Conservation (phyloP, 2,113 vertebrate species). For the Microtus richardsoni region DNA sequence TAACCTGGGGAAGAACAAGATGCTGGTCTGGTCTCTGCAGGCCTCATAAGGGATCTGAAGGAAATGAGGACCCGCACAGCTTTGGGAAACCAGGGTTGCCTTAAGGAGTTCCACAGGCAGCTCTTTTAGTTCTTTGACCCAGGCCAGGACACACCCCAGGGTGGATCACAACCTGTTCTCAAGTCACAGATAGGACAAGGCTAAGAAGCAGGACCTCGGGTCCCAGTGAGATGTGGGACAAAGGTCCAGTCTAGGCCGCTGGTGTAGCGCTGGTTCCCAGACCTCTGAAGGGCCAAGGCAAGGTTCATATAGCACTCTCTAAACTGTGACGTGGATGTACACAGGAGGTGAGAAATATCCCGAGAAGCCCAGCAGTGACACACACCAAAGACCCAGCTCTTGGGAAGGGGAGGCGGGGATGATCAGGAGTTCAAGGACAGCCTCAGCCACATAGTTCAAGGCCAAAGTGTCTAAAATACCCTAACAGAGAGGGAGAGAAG, state of each 20-base stretch:
- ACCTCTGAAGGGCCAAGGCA: background rate
- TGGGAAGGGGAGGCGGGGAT: background rate
- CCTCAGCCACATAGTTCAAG: background rate
- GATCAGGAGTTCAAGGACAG: background rate
- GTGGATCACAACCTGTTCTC: background rate
- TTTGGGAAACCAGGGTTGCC: background rate
- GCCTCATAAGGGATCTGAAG: background rate
- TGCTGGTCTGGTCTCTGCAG: background rate
- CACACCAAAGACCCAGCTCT: background rate
- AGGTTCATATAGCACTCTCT: background rate
- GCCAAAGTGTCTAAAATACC: background rate
- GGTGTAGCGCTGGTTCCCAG: background rate
- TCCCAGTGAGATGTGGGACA: too few relatives aligned
- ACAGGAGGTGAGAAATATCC: background rate
- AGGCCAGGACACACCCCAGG: slow-evolving; percentile 27
- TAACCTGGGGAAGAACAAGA: background rate
- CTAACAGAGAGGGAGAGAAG: background rate
- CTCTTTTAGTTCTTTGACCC: background rate
- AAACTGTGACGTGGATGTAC: background rate
- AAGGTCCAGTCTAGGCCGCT: background rate
- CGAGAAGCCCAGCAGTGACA: background rate
- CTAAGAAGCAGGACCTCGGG: background rate
- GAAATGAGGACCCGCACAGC: slow-evolving; percentile 43
- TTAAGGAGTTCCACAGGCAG: background rate
- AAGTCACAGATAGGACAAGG: background rate